These are phyloP conservation scores for Steinernema hermaphroditum DNA, from an alignment of 2,888 invertebrate species.

Conservation along the genomic window DNA sequence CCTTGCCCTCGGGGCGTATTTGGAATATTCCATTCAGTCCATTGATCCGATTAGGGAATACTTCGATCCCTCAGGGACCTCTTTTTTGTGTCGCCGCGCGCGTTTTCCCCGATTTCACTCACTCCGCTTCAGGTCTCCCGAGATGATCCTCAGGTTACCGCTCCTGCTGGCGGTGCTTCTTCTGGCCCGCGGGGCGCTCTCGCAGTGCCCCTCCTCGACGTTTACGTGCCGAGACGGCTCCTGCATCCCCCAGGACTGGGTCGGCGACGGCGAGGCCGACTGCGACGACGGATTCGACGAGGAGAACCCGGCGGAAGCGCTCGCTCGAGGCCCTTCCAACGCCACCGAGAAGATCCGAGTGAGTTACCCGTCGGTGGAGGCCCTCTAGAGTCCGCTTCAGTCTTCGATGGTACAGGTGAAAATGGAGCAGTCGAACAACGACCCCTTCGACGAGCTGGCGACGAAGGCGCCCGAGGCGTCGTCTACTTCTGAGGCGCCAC, in stretches of 20 bases:
- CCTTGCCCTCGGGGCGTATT: slow-evolving; percentile 15
- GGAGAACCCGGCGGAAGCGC: slow-evolving; percentile 26
- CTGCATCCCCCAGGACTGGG: slow-evolving; percentile 63
- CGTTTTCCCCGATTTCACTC: slow-evolving; percentile 21
- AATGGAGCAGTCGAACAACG: slow-evolving; percentile 24
- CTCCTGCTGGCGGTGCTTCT: slow-evolving; percentile 28
- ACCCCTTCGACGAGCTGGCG: slow-evolving; percentile 23
- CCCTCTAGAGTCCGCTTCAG: no score
- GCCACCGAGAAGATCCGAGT: slow-evolving; percentile 25
- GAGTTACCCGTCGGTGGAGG: not conserved
- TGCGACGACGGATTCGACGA: slow-evolving; percentile 59
- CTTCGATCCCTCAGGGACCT: slow-evolving; percentile 12
- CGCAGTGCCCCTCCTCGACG: slow-evolving; percentile 54
- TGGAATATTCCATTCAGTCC: slow-evolving; percentile 16
- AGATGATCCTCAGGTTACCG: slow-evolving; percentile 27
- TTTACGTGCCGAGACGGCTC: slow-evolving; percentile 58
- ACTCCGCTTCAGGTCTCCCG: not conserved
- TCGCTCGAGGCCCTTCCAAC: not conserved
- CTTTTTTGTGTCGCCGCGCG: slow-evolving; percentile 19
- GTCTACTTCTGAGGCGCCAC: not conserved
- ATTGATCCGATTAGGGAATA: slow-evolving; percentile 26
- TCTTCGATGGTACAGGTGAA: not conserved
- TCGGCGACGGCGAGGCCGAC: slow-evolving; percentile 62
- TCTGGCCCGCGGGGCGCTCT: slow-evolving; percentile 21
- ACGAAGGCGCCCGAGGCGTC: not conserved